Evolutionary conservation across 2,797 vertebrate genomes (phyloP).

Genomic region (Sebastes hubbsi): DNA sequence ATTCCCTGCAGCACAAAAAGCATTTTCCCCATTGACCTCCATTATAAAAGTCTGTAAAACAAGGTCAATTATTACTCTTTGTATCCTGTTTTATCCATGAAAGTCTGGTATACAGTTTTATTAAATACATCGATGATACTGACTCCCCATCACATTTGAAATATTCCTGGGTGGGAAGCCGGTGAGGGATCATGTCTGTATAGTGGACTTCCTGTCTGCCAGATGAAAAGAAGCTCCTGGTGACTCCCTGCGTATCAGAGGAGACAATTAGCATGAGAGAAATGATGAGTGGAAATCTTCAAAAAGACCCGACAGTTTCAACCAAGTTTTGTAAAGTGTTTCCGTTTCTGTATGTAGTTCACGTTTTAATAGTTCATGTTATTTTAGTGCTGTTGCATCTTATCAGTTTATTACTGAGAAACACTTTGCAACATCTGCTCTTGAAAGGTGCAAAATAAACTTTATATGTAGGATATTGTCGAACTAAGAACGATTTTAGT

Average conservation of each 20-base stretch:
- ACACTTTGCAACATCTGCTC: fast-evolving
- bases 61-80: background rate
- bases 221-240: background rate
- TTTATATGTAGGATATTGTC: background rate
- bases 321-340: background rate
- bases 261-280: background rate
- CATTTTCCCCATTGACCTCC: too few relatives aligned
- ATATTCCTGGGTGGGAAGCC: background rate
- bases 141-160: background rate
- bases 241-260: background rate
- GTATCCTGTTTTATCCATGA: background rate
- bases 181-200: background rate
- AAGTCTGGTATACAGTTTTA: background rate
- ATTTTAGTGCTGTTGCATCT: background rate
- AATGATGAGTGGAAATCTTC: background rate
- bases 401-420: background rate
- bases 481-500: background rate
- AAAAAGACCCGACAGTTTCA: background rate
- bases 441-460: background rate
- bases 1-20: too few relatives aligned
- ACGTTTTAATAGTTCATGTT: background rate
- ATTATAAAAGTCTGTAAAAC: background rate
- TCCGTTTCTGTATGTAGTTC: background rate
- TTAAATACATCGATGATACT: background rate
- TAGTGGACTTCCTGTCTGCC: background rate